A percentile compares a stretch with the other conserved stretches of the same genome.
phyloP scores from a whole-genome alignment of 2,888 invertebrate genomes.

The Sympetrum striolatum region DNA sequence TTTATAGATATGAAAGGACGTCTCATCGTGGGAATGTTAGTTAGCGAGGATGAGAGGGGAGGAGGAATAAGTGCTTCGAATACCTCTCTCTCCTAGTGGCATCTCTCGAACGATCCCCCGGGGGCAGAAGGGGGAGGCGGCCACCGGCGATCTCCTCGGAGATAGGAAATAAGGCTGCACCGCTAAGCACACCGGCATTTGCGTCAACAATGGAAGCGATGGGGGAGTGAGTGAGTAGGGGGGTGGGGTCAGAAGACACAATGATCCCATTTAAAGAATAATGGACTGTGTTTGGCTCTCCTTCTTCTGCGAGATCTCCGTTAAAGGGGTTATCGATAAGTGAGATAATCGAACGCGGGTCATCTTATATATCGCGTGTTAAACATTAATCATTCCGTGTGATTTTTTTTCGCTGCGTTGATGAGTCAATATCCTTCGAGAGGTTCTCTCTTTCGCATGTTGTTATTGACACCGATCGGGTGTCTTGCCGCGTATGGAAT shows the following conservation, averaged over 20 bases:
- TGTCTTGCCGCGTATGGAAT: too few species aligned
- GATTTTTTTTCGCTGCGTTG: neutral
- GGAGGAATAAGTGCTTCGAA: neutral
- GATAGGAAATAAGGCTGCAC: constrained; percentile 13
- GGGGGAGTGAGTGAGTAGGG: neutral
- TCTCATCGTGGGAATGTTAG: constrained; percentile 15
- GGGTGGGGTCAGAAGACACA: neutral
- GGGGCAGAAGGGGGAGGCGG: neutral
- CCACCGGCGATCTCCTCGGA: constrained; percentile 13
- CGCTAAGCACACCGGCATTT: constrained; percentile 11
- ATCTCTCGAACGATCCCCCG: neutral
- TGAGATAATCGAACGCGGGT: neutral
- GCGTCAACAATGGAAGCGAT: neutral
- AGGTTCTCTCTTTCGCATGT: neutral
- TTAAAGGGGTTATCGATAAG: neutral
- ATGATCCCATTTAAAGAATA: neutral
- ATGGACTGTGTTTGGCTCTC: neutral
- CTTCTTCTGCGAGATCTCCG: neutral
- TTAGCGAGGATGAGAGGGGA: neutral
- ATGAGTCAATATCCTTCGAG: neutral
- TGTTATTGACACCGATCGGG: too few species aligned
- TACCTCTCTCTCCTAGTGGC: neutral
- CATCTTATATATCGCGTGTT: neutral
- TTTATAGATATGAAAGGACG: neutral
- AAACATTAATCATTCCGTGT: neutral